Conservation (phyloP, 1,140 invertebrate genomes). For the Littorina saxatilis region DNA sequence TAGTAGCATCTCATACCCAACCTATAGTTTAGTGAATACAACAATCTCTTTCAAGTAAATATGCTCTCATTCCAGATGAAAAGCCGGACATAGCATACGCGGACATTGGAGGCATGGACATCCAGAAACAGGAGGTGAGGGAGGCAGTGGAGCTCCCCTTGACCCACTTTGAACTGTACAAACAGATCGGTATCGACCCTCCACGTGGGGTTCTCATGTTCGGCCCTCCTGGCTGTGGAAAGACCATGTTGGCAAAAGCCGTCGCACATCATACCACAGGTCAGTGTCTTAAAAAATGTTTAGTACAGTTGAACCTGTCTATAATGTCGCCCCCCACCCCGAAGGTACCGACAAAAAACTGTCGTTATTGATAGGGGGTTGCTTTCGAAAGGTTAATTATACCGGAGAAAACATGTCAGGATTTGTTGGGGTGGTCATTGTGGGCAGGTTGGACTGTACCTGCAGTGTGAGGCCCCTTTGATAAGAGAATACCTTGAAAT, state of each 20-base stretch:
- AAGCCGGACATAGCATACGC: constrained; percentile 98
- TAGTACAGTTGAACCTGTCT: neutral
- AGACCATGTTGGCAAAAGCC: constrained; percentile 99
- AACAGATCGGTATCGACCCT: constrained; percentile 94
- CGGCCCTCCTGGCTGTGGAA: constrained; percentile 87
- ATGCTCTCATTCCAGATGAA: constrained; percentile 84
- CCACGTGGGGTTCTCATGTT: constrained; percentile 99
- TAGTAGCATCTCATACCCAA: too few relatives aligned
- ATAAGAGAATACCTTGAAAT: too few relatives aligned
- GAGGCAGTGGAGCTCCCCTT: constrained; percentile 99
- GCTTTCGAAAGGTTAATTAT: too few relatives aligned
- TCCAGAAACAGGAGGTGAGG: constrained; percentile 99
- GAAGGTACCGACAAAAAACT: too few relatives aligned
- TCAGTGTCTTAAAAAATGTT: constrained; percentile 69
- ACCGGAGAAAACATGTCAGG: too few relatives aligned
- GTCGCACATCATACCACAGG: constrained; percentile 97
- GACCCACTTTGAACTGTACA: constrained; percentile 99
- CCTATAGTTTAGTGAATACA: too few relatives aligned
- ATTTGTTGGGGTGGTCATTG: too few relatives aligned
- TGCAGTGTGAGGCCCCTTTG: too few relatives aligned
- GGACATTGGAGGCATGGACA: constrained; percentile 99
- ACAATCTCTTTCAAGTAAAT: constrained; percentile 94
- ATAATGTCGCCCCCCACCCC: too few relatives aligned
- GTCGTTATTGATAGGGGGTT: too few relatives aligned
- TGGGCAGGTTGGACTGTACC: too few relatives aligned